Conservation (phyloP, 2,888 invertebrate species). For the Ennomos erosarius region DNA sequence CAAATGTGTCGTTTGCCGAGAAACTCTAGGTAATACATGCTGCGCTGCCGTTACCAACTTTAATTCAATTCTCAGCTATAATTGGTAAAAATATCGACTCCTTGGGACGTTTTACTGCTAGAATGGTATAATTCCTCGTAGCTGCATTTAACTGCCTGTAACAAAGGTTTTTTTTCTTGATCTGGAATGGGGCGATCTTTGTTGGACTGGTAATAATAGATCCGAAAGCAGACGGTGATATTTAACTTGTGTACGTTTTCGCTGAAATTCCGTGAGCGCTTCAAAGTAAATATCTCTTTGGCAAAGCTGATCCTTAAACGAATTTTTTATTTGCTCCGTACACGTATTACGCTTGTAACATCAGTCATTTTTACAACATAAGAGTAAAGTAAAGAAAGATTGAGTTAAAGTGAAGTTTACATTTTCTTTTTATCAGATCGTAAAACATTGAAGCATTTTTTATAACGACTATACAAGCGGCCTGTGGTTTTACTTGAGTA, state of each 20-base stretch:
- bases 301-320: slow-evolving; percentile 27
- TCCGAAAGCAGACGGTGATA: slow-evolving; percentile 51
- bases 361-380: slow-evolving; percentile 16
- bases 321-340: slow-evolving; percentile 28
- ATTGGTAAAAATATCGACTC: slow-evolving; percentile 40
- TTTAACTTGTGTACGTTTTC: slow-evolving; percentile 43
- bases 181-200: slow-evolving; percentile 56
- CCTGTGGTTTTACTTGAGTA: too few species aligned
- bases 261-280: slow-evolving; percentile 34
- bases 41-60: slow-evolving; percentile 21
- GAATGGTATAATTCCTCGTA: slow-evolving; percentile 63
- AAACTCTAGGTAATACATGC: slow-evolving; percentile 23
- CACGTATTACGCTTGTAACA: slow-evolving; percentile 25
- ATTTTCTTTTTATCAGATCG: not conserved
- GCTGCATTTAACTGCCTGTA: slow-evolving; percentile 71
- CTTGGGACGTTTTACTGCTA: slow-evolving; percentile 37
- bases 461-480: too few species aligned
- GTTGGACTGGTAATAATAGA: slow-evolving; percentile 63
- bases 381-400: slow-evolving; percentile 8
- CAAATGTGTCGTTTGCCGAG: slow-evolving; percentile 28
- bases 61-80: slow-evolving; percentile 29
- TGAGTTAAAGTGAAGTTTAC: slow-evolving; percentile 9
- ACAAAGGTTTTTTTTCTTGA: slow-evolving; percentile 68
- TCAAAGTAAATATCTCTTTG: slow-evolving; percentile 27
- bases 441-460: too few species aligned